Evolutionary conservation across 2,113 vertebrate species (phyloP).

Genomic region (Ginglymostoma cirratum): DNA sequence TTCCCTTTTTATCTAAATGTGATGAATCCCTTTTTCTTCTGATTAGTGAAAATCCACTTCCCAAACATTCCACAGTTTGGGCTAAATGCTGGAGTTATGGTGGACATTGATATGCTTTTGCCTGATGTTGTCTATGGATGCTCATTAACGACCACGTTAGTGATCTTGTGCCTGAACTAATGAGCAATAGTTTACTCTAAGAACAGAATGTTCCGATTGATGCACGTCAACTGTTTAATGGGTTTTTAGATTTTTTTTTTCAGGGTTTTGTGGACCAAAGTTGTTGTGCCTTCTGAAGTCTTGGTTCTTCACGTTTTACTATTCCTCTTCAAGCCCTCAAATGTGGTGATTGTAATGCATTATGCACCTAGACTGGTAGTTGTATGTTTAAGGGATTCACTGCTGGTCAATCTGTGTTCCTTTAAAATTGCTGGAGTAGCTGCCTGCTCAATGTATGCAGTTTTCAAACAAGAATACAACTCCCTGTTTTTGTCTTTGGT

Average conservation of each 20-base stretch:
- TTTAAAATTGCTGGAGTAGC: constrained; percentile 2
- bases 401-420: constrained; percentile 29
- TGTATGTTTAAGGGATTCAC: constrained; percentile 7
- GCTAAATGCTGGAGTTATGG: constrained; percentile 34
- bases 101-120: constrained; percentile 14
- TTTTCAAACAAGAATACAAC: constrained; percentile 21
- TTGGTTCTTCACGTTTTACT: constrained; percentile 34
- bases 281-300: constrained; percentile 36
- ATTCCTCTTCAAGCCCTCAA: constrained; percentile 29
- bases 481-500: constrained; percentile 34
- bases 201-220: constrained; percentile 17
- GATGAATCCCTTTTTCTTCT: neutral
- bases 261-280: constrained; percentile 38
- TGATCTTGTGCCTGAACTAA: constrained; percentile 33
- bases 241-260: constrained; percentile 26
- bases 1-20: neutral
- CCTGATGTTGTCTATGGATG: constrained; percentile 2
- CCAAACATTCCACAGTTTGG: constrained; percentile 31
- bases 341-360: constrained; percentile 14
- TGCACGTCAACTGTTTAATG: constrained; percentile 13
- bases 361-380: constrained; percentile 13
- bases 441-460: neutral
- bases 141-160: constrained; percentile 29
- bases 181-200: constrained; percentile 33
- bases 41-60: neutral